phyloP scores from a whole-genome alignment of 2,797 vertebrate genomes.

The Etheostoma perlongum region DNA sequence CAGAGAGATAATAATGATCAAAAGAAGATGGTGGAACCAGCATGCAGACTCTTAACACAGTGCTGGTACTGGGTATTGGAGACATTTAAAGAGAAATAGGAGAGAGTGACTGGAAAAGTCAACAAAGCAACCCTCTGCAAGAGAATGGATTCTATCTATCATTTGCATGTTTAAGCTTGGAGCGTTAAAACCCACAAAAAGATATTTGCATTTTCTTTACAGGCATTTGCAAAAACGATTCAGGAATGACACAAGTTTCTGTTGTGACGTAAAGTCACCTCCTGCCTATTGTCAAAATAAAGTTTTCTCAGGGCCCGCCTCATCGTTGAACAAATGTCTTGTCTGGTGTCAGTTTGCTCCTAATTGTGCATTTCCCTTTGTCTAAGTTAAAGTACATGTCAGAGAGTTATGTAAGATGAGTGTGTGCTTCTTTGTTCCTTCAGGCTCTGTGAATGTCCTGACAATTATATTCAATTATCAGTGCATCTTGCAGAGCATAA shows the following conservation, averaged over 20 bases:
- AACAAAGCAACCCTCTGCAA: slow-evolving; percentile 47
- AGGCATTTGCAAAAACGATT: slow-evolving; percentile 76
- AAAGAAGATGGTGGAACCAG: slow-evolving; percentile 24
- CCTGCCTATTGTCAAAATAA: slow-evolving; percentile 37
- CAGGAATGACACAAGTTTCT: slow-evolving; percentile 59
- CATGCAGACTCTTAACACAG: slow-evolving; percentile 11
- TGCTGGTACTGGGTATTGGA: not conserved
- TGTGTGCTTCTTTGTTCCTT: slow-evolving; percentile 29
- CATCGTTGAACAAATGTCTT: slow-evolving; percentile 4
- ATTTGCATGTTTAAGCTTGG: slow-evolving; percentile 74
- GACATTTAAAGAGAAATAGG: not conserved
- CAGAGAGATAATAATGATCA: not conserved
- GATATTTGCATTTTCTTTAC: slow-evolving; percentile 73
- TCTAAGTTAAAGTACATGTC: slow-evolving; percentile 27
- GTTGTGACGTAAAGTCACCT: slow-evolving; percentile 33
- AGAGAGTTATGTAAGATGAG: slow-evolving; percentile 47
- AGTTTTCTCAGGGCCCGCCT: slow-evolving; percentile 5
- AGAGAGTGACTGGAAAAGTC: slow-evolving; percentile 31
- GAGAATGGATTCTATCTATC: slow-evolving; percentile 61
- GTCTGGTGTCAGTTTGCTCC: slow-evolving; percentile 21
- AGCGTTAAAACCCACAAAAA: slow-evolving; percentile 73
- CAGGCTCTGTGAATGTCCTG: slow-evolving; percentile 32
- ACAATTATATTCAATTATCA: slow-evolving; percentile 48
- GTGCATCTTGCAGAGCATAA: slow-evolving; percentile 27
- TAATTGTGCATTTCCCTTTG: slow-evolving; percentile 26